phyloP scores from a whole-genome alignment of 1,140 invertebrate species.

The Agrypnia vestita region DNA sequence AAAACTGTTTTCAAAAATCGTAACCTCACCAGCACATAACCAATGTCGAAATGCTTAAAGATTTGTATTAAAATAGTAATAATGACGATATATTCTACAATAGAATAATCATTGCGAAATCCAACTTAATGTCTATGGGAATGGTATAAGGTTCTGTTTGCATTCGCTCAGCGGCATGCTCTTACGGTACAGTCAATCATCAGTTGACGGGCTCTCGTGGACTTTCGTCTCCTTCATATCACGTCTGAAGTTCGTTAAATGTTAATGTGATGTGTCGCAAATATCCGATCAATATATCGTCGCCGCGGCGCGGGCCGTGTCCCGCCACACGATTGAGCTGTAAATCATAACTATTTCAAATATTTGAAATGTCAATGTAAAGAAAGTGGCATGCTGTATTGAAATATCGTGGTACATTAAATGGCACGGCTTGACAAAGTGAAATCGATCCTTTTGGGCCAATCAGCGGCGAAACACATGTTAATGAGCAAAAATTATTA shows the following conservation, averaged over 20 bases:
- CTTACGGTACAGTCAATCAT: constrained; percentile 31
- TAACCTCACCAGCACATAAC: too few species aligned
- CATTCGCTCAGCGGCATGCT: constrained; percentile 1
- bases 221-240: constrained; percentile 32
- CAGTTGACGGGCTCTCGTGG: background rate
- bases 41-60: too few species aligned
- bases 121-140: too few species aligned
- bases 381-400: constrained; percentile 5
- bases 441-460: too few species aligned
- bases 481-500: too few species aligned
- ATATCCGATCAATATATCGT: constrained; percentile 45
- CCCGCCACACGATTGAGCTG: constrained; percentile 29
- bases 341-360: constrained; percentile 54
- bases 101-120: too few species aligned
- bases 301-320: constrained; percentile 7
- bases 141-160: background rate
- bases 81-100: too few species aligned
- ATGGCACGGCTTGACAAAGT: too few species aligned
- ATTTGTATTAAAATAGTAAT: too few species aligned
- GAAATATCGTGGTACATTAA: background rate
- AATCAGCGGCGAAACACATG: too few species aligned
- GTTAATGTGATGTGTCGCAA: constrained; percentile 51
- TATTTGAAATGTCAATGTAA: constrained; percentile 51
- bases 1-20: too few species aligned
- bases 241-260: constrained; percentile 55